These are phyloP conservation scores for Meiosimyza decipiens DNA, from an alignment of 2,888 invertebrate species.

Conservation along the genomic window DNA sequence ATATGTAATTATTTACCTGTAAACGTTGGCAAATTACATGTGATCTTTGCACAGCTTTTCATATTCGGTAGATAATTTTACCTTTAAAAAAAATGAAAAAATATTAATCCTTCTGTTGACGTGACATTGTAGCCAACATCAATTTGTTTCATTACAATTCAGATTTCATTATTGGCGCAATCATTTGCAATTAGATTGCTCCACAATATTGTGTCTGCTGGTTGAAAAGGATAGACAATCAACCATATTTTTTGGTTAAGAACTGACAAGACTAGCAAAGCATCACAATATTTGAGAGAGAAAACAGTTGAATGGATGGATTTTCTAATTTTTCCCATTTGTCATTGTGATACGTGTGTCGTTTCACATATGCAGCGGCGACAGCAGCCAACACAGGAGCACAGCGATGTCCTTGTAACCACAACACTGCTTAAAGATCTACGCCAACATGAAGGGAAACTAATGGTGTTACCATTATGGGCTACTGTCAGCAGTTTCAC, in stretches of 20 bases:
- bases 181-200: constrained; percentile 41
- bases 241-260: constrained; percentile 11
- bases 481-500: neutral
- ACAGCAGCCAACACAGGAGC: neutral
- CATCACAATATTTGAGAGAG: too few relatives aligned
- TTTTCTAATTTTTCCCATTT: constrained; percentile 25
- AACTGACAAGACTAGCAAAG: too few relatives aligned
- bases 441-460: neutral
- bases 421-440: neutral
- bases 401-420: neutral
- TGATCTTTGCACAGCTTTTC: too few relatives aligned
- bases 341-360: constrained; percentile 43
- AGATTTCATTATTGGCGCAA: constrained; percentile 31
- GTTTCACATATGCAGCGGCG: constrained; percentile 27
- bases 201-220: constrained; percentile 23
- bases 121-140: neutral
- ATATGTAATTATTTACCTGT: too few relatives aligned
- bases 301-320: constrained; percentile 1
- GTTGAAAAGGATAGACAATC: neutral
- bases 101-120: too few relatives aligned
- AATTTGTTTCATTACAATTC: constrained; percentile 20
- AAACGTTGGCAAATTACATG: too few relatives aligned
- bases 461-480: constrained; percentile 7
- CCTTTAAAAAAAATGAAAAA: too few relatives aligned
- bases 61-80: too few relatives aligned